Evolutionary conservation across 1,140 invertebrate species (phyloP).

Genomic region (Philaenus spumarius): DNA sequence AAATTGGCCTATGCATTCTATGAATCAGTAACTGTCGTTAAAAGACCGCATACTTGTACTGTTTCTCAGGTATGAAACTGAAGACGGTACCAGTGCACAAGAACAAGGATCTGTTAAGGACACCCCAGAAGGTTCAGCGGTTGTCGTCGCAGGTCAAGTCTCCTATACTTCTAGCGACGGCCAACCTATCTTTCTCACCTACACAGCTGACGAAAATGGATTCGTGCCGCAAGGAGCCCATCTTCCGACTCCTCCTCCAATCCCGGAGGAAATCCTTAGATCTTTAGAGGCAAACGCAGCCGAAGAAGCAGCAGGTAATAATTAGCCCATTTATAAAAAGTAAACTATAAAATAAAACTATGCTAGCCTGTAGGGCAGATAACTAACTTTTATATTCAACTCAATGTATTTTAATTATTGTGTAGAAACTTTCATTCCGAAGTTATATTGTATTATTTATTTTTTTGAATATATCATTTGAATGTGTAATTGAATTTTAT

Average conservation of each 20-base stretch:
- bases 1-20: too few relatives aligned
- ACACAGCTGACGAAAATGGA: constrained; percentile 24
- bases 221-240: constrained; percentile 22
- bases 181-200: constrained; percentile 3
- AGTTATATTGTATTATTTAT: too few relatives aligned
- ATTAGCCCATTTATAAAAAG: too few relatives aligned
- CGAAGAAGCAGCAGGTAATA: constrained; percentile 28
- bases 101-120: constrained; percentile 50
- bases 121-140: constrained; percentile 37
- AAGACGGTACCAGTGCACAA: constrained; percentile 61
- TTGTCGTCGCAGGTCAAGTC: constrained; percentile 52
- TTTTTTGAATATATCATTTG: too few relatives aligned
- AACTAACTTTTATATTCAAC: too few relatives aligned
- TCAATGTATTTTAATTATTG: too few relatives aligned
- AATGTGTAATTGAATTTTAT: too few relatives aligned
- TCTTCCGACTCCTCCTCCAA: constrained; percentile 24
- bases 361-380: too few relatives aligned
- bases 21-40: too few relatives aligned
- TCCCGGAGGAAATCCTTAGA: constrained; percentile 25
- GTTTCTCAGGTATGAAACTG: constrained; percentile 62
- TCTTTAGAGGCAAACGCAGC: constrained; percentile 23
- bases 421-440: too few relatives aligned
- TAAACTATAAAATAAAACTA: too few relatives aligned
- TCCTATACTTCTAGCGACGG: constrained; percentile 47
- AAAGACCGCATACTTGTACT: too few relatives aligned